A percentile compares a stretch with the other conserved stretches of the same genome.
These are phyloP conservation scores for Caenorhabditis sulstoni DNA, from an alignment of 2,888 invertebrate species.

Conservation along the genomic window DNA sequence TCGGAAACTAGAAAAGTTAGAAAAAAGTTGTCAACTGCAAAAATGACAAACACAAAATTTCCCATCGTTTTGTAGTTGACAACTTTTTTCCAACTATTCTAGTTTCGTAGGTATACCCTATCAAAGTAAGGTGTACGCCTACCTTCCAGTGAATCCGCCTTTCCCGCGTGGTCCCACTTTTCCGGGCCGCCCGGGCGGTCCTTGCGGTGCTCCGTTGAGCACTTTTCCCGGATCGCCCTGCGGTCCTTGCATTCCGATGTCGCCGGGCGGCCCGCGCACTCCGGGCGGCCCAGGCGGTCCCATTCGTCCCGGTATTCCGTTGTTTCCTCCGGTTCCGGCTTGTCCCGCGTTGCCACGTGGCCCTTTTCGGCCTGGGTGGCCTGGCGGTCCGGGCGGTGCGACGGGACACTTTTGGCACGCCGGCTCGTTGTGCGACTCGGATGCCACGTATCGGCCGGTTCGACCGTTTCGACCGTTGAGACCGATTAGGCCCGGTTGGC, in stretches of 20 bases:
- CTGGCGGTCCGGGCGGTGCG: slow-evolving; percentile 70
- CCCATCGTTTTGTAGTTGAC: not conserved
- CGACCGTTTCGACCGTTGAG: slow-evolving; percentile 70
- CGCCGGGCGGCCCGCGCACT: slow-evolving; percentile 70
- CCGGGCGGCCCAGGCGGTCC: slow-evolving; percentile 74
- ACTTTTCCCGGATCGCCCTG: slow-evolving; percentile 71
- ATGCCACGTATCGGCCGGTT: slow-evolving; percentile 65
- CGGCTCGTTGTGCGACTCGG: slow-evolving; percentile 53
- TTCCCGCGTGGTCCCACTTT: slow-evolving; percentile 64
- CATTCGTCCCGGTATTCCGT: slow-evolving; percentile 63
- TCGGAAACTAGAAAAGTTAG: slow-evolving; percentile 1
- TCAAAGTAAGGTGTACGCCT: slow-evolving; percentile 6
- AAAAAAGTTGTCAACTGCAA: not conserved
- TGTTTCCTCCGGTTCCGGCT: slow-evolving; percentile 61
- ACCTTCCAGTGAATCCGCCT: slow-evolving; percentile 65
- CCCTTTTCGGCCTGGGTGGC: slow-evolving; percentile 71
- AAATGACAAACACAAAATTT: no score
- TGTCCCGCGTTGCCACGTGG: slow-evolving; percentile 65
- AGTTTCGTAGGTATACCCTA: not conserved
- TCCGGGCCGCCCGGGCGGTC: slow-evolving; percentile 65
- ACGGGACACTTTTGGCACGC: slow-evolving; percentile 73
- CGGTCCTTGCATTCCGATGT: slow-evolving; percentile 69
- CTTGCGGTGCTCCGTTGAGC: slow-evolving; percentile 66
- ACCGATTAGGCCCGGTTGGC: slow-evolving; percentile 65
- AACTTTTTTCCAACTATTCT: not conserved